Conservation (phyloP, 2,113 vertebrate genomes). For the Hypocryptadius cinnamomeus region DNA sequence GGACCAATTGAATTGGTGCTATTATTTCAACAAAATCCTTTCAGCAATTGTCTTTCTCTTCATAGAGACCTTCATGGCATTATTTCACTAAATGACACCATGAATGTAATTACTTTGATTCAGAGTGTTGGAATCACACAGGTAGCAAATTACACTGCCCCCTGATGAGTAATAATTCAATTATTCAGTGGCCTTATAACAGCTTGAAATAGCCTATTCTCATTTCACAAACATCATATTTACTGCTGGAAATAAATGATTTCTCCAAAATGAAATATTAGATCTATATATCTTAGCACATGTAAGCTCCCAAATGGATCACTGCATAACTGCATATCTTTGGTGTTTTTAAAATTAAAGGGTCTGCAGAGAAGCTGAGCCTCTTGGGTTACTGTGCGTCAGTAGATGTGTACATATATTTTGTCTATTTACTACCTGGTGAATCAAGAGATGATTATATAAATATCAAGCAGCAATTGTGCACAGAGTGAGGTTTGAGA, state of each 20-base stretch:
- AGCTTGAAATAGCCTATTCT: constrained; percentile 50
- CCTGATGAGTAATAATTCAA: constrained; percentile 62
- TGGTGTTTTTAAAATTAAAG: constrained; percentile 12
- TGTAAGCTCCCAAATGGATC: not conserved
- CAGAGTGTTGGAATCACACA: constrained; percentile 38
- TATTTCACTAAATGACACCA: constrained; percentile 44
- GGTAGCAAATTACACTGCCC: constrained; percentile 54
- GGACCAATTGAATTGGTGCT: constrained; percentile 11
- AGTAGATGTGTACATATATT: not conserved
- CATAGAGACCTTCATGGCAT: not conserved
- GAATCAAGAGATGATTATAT: not conserved
- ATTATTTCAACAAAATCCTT: constrained; percentile 41
- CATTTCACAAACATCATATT: constrained; percentile 48
- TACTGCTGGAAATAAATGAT: constrained; percentile 44
- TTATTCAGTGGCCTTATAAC: constrained; percentile 55
- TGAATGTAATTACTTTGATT: constrained; percentile 61
- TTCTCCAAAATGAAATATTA: constrained; percentile 31
- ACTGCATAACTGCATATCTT: not conserved
- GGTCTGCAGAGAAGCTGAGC: not conserved
- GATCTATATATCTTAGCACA: constrained; percentile 10
- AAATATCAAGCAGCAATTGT: not conserved
- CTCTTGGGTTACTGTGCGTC: not conserved
- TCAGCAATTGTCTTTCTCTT: constrained; percentile 32
- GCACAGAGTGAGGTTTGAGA: not conserved
- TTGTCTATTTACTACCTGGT: not conserved